Conservation (phyloP, 2,797 vertebrate species). For the Notamacropus eugenii region DNA sequence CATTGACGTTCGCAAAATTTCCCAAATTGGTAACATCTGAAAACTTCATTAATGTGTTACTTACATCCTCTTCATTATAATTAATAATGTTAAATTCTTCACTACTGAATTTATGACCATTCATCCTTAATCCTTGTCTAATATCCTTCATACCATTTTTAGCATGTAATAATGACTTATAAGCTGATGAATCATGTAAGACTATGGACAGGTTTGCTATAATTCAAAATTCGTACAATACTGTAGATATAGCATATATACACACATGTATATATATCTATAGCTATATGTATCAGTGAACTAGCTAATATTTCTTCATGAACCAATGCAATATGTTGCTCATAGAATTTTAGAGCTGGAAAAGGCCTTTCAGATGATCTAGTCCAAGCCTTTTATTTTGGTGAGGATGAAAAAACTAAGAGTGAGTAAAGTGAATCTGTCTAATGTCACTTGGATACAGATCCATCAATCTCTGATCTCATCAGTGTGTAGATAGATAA, state of each 20-base stretch:
- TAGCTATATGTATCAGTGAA: neutral
- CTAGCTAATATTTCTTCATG: neutral
- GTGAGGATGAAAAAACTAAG: neutral
- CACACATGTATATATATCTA: neutral
- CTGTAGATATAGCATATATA: neutral
- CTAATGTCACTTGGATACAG: neutral
- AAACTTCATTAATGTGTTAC: constrained; percentile 49
- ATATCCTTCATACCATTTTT: neutral
- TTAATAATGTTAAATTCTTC: constrained; percentile 50
- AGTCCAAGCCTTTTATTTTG: neutral
- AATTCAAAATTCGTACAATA: neutral
- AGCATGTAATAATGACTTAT: neutral
- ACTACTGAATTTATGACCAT: constrained; percentile 33
- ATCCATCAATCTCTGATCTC: neutral
- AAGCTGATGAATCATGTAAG: neutral
- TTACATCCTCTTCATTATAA: constrained; percentile 35
- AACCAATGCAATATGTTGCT: neutral
- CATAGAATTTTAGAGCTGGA: neutral
- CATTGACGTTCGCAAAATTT: neutral
- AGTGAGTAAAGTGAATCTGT: neutral
- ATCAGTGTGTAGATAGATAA: neutral
- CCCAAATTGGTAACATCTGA: constrained; percentile 49
- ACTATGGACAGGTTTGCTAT: neutral
- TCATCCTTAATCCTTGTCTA: constrained; percentile 14
- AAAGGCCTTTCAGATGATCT: neutral